A percentile compares a stretch with the other conserved stretches of the same genome.
Conservation (phyloP, 2,888 invertebrate species). For the Lycocerus yunnanus region DNA sequence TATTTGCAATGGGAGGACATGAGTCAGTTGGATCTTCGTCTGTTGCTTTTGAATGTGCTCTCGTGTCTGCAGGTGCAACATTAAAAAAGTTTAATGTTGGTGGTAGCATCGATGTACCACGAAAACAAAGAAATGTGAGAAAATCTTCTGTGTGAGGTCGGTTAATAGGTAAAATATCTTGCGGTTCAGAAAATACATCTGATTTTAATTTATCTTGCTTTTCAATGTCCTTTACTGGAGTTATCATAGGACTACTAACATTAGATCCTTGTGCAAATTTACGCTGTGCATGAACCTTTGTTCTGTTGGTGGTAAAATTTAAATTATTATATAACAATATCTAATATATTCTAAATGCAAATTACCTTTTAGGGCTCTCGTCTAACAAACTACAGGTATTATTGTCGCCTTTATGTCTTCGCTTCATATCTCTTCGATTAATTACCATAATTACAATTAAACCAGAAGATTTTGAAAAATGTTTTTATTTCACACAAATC, state of each 20-base stretch:
- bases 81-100: constrained; percentile 74
- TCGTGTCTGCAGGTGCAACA: constrained; percentile 50
- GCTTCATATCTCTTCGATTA: constrained; percentile 52
- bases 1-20: constrained; percentile 47
- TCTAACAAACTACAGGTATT: constrained; percentile 41
- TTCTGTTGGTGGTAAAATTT: constrained; percentile 54
- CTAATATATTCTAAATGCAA: background rate
- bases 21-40: constrained; percentile 48
- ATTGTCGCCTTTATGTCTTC: constrained; percentile 52
- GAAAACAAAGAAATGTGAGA: constrained; percentile 80
- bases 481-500: background rate
- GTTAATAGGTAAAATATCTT: constrained; percentile 67
- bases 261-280: constrained; percentile 85
- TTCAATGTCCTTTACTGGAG: constrained; percentile 66
- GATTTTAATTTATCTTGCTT: constrained; percentile 53
- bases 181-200: constrained; percentile 57
- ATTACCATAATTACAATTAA: constrained; percentile 44
- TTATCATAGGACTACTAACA: constrained; percentile 61
- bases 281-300: constrained; percentile 83
- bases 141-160: constrained; percentile 86
- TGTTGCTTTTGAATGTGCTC: constrained; percentile 35
- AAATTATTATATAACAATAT: background rate
- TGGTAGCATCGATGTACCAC: constrained; percentile 76
- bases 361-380: constrained; percentile 57
- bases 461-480: background rate